Base-by-base conservation (phyloP, 53 echinoderm and acorn worm species). In the Apostichopus leukothele region DNA sequence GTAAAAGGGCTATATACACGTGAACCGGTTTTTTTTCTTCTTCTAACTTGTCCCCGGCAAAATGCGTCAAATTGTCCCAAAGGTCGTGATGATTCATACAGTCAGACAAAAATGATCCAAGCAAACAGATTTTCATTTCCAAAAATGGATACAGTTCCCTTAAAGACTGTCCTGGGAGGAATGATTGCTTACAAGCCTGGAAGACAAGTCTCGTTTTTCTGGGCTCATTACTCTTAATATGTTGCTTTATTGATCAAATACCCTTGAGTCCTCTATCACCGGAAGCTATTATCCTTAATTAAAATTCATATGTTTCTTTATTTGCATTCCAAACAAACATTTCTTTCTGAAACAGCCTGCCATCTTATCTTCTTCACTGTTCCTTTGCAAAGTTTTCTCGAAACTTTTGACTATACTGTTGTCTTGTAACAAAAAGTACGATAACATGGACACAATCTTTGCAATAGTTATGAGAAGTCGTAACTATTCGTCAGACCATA, bases 21-120 rank as follows among this genome's bases (percentile, higher is more conserved):
- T 77, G 7, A 77, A 77, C 14, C 77, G 2, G 39, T 0, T 0
- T 3, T 39, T 39, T 39, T 39, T 39, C 3, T 39, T 3, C 39
- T 39, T 39, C 39, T 11, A 26, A 54, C 59, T 59, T 51, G 54
- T 81, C 55, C 50, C 12, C 18, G 81, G 54, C 5, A 18, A 81
- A 51, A n/a, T 59, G 81, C 81, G 81, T 59, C 81, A 81, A 81
- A 57, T 22, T 81, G 81, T 81, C 81, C 81, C 59, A 54, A 59
- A 81, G 81, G 25, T 81, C 59, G 59, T 18, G 81, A 54, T 81
- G 81, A 81, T 55, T 81, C 81, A 81, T 51, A 81, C 59, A 10
- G 9, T 10, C 57, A 81, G 18, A 81, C 81, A 81, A 20, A 19
- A 18, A 81, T n/a, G 53, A 79, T 54, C 23, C 53, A 51, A 51